These are phyloP conservation scores for Colinus virginianus DNA, from an alignment of 2,113 vertebrate species.

Conservation along the genomic window DNA sequence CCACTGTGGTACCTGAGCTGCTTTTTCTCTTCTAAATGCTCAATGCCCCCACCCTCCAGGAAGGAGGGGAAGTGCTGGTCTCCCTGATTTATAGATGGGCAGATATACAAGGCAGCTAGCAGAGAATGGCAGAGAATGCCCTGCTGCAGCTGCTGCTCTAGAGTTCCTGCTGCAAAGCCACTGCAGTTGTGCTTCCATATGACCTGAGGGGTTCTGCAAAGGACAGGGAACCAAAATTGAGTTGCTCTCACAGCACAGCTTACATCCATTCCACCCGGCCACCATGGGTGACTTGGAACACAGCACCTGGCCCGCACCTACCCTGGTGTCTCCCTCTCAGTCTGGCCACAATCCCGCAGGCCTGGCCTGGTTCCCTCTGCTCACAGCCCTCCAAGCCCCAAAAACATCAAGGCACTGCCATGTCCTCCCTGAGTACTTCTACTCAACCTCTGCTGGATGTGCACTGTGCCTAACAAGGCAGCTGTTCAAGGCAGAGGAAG, in stretches of 20 bases:
- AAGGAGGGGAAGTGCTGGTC: neutral
- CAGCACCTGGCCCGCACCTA: neutral
- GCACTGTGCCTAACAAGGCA: neutral
- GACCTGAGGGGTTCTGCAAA: neutral
- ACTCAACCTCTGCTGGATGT: neutral
- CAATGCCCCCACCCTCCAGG: fast-evolving
- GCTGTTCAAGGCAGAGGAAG: conserved; percentile 18
- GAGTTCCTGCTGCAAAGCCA: neutral
- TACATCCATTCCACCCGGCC: neutral
- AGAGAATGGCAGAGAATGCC: neutral
- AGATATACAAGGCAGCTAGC: neutral
- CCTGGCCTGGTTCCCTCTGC: neutral
- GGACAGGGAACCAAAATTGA: neutral
- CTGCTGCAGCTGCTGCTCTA: neutral
- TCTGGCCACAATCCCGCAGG: neutral
- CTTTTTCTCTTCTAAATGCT: neutral
- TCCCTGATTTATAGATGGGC: neutral
- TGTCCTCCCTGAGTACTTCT: neutral
- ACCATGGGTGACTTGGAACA: neutral
- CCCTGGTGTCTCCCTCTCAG: neutral
- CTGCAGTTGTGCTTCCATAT: neutral
- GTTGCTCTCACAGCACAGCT: neutral
- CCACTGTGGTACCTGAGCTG: neutral
- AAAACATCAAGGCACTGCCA: neutral
- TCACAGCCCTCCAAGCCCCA: neutral